phyloP scores from a whole-genome alignment of 2,888 invertebrate species.

The Hydropsyche betteni region DNA sequence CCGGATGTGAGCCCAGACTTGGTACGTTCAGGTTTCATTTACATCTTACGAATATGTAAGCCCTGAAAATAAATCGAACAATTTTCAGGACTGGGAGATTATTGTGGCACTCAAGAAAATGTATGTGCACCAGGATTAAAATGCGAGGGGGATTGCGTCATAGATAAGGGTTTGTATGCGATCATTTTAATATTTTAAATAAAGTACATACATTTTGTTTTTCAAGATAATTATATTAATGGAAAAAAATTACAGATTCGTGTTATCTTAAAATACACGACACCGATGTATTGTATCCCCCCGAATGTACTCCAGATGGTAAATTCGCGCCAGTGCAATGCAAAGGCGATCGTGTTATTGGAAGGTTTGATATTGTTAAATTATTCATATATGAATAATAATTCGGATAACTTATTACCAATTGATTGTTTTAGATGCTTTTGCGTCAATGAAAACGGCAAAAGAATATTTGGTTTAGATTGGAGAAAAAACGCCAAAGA shows the following conservation, averaged over 20 bases:
- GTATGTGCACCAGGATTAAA: slow-evolving; percentile 56
- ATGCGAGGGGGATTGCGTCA: slow-evolving; percentile 53
- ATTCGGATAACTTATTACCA: too few species aligned
- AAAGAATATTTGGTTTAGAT: slow-evolving; percentile 73
- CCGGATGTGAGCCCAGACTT: slow-evolving; percentile 56
- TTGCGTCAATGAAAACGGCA: slow-evolving; percentile 69
- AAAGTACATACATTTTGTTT: background rate
- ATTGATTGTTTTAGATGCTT: slow-evolving; percentile 66
- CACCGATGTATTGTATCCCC: slow-evolving; percentile 52
- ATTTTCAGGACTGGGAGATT: slow-evolving; percentile 38
- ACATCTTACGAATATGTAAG: too few species aligned
- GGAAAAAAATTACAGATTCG: slow-evolving; percentile 26
- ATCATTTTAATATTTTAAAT: background rate
- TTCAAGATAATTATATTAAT: background rate
- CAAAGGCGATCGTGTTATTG: slow-evolving; percentile 70
- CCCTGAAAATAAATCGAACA: background rate
- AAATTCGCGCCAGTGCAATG: slow-evolving; percentile 72
- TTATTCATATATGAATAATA: too few species aligned
- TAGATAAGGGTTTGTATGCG: slow-evolving; percentile 53
- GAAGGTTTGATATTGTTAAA: slow-evolving; percentile 58
- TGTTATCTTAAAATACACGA: slow-evolving; percentile 24
- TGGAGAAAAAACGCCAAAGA: slow-evolving; percentile 67
- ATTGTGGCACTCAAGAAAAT: slow-evolving; percentile 28
- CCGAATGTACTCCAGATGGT: slow-evolving; percentile 68
- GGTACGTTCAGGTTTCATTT: background rate